Conservation (phyloP, 2,113 vertebrate genomes). For the Trinectes maculatus region DNA sequence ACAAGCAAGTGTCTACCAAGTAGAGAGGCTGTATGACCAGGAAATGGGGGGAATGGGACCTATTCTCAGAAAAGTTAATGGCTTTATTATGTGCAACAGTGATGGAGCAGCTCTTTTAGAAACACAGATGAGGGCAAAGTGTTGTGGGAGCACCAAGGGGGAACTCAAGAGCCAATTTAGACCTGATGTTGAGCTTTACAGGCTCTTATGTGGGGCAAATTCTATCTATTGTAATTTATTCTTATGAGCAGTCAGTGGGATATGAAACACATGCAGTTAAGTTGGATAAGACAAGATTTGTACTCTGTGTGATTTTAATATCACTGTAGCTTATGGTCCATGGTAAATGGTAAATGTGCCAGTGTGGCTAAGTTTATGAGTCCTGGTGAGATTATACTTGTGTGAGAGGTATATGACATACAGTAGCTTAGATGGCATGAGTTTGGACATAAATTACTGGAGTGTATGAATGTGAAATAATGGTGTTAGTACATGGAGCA, state of each 20-base stretch:
- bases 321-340: conserved; percentile 16
- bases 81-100: conserved; percentile 54
- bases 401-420: conserved; percentile 7
- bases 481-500: conserved; percentile 44
- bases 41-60: conserved; percentile 34
- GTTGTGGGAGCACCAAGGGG: conserved; percentile 32
- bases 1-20: conserved; percentile 56
- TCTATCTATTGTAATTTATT: conserved; percentile 1
- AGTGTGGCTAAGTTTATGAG: conserved; percentile 20
- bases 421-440: neutral
- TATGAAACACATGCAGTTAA: neutral
- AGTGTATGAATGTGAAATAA: conserved; percentile 12
- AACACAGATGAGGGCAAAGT: conserved; percentile 42
- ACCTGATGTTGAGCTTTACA: conserved; percentile 7
- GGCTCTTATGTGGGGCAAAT: neutral
- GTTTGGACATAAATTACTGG: neutral
- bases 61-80: conserved; percentile 62
- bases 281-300: conserved; percentile 8
- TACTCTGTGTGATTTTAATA: neutral
- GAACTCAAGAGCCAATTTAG: conserved; percentile 44
- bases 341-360: neutral
- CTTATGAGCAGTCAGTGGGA: neutral
- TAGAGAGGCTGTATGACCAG: conserved; percentile 26
- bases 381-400: neutral
- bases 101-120: conserved; percentile 42